Conservation (phyloP, 2,888 invertebrate genomes). For the Drosophila mayaguana region DNA sequence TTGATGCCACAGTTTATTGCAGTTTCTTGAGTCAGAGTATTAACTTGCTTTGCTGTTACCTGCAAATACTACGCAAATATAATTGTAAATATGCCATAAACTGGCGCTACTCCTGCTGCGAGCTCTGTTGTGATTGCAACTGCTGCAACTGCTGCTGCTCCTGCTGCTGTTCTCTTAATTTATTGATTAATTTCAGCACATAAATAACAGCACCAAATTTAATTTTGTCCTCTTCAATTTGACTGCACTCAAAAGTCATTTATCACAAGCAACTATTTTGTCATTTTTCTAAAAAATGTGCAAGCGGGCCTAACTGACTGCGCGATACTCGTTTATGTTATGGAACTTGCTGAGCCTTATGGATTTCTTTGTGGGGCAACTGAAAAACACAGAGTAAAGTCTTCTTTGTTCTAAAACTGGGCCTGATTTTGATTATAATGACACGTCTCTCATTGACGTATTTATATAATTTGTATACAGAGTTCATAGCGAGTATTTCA, state of each 20-base stretch:
- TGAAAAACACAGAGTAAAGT: too few species aligned
- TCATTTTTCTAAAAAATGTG: slow-evolving; percentile 32
- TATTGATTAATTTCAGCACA: slow-evolving; percentile 11
- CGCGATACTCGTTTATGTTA: background rate
- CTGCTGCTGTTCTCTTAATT: background rate
- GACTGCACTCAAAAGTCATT: slow-evolving; percentile 39
- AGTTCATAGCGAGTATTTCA: too few species aligned
- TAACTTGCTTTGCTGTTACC: slow-evolving; percentile 17
- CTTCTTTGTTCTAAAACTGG: too few species aligned
- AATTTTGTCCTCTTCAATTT: slow-evolving; percentile 12
- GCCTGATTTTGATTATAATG: too few species aligned
- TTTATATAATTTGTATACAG: too few species aligned
- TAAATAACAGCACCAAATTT: background rate
- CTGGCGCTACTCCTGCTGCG: background rate
- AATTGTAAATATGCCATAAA: background rate
- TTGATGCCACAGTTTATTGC: slow-evolving; percentile 47
- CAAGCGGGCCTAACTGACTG: background rate
- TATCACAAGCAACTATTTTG: slow-evolving; percentile 51
- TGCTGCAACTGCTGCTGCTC: background rate
- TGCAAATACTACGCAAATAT: background rate
- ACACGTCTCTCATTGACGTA: too few species aligned
- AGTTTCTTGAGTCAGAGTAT: slow-evolving; percentile 18
- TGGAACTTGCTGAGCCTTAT: too few species aligned
- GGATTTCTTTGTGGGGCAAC: too few species aligned
- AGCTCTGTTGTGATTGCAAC: background rate